Evolutionary conservation across 1,140 invertebrate genomes (phyloP).

Genomic region (Dolichoris vasculosae): DNA sequence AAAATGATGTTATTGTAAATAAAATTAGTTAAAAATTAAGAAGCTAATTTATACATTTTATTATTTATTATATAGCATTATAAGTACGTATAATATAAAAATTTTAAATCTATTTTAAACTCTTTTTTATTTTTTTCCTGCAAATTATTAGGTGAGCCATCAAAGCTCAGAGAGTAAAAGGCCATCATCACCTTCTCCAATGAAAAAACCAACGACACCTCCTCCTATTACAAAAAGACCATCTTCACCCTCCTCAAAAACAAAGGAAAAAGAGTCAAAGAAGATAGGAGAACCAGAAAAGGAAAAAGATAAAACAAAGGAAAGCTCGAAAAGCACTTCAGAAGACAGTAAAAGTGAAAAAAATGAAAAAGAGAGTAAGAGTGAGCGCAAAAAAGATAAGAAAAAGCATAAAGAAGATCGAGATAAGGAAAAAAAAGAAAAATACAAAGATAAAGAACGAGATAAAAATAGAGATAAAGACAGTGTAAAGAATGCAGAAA

Average conservation of each 20-base stretch:
- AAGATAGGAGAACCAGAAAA: conserved; percentile 63
- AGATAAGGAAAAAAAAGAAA: conserved; percentile 73
- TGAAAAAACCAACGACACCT: conserved; percentile 70
- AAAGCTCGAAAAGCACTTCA: conserved; percentile 57
- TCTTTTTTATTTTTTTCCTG: too few relatives aligned
- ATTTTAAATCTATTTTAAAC: too few relatives aligned
- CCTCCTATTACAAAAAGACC: conserved; percentile 66
- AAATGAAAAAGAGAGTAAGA: conserved; percentile 66
- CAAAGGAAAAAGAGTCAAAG: conserved; percentile 66
- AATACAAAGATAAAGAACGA: conserved; percentile 74
- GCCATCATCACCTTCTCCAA: conserved; percentile 58
- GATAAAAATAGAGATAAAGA: conserved; percentile 61
- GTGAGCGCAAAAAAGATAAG: conserved; percentile 72
- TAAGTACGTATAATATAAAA: too few relatives aligned
- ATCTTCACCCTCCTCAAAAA: conserved; percentile 69
- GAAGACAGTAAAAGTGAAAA: conserved; percentile 67
- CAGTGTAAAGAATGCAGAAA: conserved; percentile 63
- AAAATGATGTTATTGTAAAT: too few relatives aligned
- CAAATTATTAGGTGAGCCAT: conserved; percentile 56
- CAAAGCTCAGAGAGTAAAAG: conserved; percentile 64
- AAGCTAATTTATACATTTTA: too few relatives aligned
- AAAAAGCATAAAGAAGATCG: conserved; percentile 75
- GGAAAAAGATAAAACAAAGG: conserved; percentile 70
- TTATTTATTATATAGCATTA: too few relatives aligned
- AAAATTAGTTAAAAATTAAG: too few relatives aligned